These are phyloP conservation scores for Poeciliopsis presidionis DNA, from an alignment of 2,797 vertebrate genomes.

Conservation along the genomic window DNA sequence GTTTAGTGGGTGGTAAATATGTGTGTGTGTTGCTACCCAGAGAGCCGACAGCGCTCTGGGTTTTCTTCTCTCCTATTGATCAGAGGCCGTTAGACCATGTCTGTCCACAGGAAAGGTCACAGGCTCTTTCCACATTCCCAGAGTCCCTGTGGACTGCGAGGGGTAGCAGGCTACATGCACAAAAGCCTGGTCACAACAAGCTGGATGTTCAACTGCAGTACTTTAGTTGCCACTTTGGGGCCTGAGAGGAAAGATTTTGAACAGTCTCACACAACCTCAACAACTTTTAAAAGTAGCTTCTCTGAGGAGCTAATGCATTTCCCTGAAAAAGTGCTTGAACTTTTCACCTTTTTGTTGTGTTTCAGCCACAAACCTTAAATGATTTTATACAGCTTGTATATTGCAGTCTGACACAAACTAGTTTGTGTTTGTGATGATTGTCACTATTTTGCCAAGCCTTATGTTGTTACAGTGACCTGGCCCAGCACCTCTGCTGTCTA, in stretches of 20 bases:
- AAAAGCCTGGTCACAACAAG: conserved; percentile 22
- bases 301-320: background rate
- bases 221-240: conserved; percentile 37
- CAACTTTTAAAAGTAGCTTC: conserved; percentile 27
- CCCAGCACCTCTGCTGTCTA: background rate
- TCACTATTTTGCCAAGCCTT: background rate
- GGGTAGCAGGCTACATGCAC: conserved; percentile 14
- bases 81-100: conserved; percentile 52
- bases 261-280: conserved; percentile 13
- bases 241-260: conserved; percentile 10
- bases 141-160: conserved; percentile 27
- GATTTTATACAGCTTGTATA: background rate
- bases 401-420: background rate
- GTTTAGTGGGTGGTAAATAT: conserved; percentile 62
- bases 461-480: background rate
- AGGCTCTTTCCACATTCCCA: conserved; percentile 41
- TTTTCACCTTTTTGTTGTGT: background rate
- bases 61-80: conserved; percentile 49
- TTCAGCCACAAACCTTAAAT: background rate
- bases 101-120: conserved; percentile 64
- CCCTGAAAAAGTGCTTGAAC: background rate
- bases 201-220: conserved; percentile 31
- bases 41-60: conserved; percentile 13
- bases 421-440: background rate
- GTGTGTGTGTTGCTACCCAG: conserved; percentile 38